These are phyloP conservation scores for Pangasius krempfi DNA, from an alignment of 2,797 vertebrate genomes.

Conservation along the genomic window DNA sequence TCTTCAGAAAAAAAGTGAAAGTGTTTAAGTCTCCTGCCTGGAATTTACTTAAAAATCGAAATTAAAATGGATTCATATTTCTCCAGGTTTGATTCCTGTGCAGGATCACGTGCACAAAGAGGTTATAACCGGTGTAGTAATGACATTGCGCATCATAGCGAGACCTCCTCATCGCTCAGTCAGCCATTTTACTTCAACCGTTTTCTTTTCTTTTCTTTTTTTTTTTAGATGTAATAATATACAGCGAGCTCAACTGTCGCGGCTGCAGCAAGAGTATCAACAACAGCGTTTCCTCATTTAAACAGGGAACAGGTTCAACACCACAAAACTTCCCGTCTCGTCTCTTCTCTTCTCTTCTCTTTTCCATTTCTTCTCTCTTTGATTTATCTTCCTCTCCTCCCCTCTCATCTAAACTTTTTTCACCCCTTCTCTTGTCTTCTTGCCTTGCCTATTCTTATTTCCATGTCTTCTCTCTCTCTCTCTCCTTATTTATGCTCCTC, in stretches of 20 bases:
- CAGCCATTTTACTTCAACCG: not conserved
- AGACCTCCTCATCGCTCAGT: not conserved
- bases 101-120: not conserved
- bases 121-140: not conserved
- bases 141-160: not conserved
- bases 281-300: not conserved
- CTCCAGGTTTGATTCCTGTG: not conserved
- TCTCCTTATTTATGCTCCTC: not conserved
- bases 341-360: not conserved
- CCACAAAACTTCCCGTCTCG: conserved; percentile 9
- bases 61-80: not conserved
- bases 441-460: no score
- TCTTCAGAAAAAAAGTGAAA: not conserved
- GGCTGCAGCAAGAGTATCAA: not conserved
- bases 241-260: not conserved
- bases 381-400: not conserved
- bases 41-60: not conserved
- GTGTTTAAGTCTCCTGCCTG: not conserved
- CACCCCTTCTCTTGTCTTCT: not conserved
- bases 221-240: not conserved
- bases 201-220: no score
- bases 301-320: conserved; percentile 16
- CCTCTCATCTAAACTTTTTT: not conserved
- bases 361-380: not conserved
- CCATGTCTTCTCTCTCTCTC: not conserved